Evolutionary conservation across 1,140 invertebrate genomes (phyloP), one percentile per base, ranked within the genome.

Genomic region (Hyposmocoma kahamanoa): DNA sequence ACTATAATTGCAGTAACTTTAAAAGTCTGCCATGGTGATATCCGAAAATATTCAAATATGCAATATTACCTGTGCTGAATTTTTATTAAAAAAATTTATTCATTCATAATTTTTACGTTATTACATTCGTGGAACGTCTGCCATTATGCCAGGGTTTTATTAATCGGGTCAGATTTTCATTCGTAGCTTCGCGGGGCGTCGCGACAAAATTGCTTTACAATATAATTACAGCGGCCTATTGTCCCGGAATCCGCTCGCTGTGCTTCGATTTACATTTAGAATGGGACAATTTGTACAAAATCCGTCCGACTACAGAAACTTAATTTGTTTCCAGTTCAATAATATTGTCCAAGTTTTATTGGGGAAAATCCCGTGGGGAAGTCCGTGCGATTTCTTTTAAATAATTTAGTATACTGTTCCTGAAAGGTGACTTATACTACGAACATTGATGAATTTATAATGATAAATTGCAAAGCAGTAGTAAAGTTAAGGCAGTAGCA

Each of bases 181-280:
- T 62, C 42, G 24, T 56, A 48, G 38, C 49, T 49, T 42, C 39
- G 56, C 41, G 53, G 53, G 30, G 6, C 30, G 56, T 51, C 62
- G 64, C 50, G 57, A 56, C 59, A 51, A 72, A 80, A 76, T 81
- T 76, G 68, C 72, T 74, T 81, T 72, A 71, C 74, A 81, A 81
- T 81, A 74, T 78, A 81, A 81, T 81, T 74, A 78, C 62, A 57
- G 59, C 53, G 56, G 45, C 59, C 72, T 56, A 77, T 77, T 72
- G 75, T 73, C 62, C 63, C 46, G 47, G 56, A 59, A 61, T 69
- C 49, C 54, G 46, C 46, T 57, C 50, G 46, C 55, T 53, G 60
- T 53, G 55, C 59, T 72, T 72, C 59, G 63, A 78, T 81, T 78
- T 80, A 69, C 74, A 74, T 77, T 76, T 68, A 62, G 59, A 72